phyloP scores from a whole-genome alignment of 2,888 invertebrate species.

The Andrena camellia region DNA sequence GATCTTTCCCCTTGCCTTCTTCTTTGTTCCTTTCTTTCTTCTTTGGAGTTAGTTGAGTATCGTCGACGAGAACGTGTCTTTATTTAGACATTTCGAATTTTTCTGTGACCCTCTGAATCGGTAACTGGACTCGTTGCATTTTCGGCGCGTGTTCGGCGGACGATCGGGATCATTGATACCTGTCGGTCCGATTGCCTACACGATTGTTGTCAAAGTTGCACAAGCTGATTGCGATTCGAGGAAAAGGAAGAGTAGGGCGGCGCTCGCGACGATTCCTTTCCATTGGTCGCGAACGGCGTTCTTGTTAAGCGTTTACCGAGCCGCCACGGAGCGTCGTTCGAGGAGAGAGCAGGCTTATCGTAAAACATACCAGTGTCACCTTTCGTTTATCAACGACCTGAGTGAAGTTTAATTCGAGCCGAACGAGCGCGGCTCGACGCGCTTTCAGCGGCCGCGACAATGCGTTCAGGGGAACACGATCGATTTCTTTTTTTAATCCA shows the following conservation, averaged over 20 bases:
- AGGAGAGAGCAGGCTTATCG: constrained; percentile 70
- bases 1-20: background rate
- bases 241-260: background rate
- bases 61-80: background rate
- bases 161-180: background rate
- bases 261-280: constrained; percentile 23
- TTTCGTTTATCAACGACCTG: constrained; percentile 82
- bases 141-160: background rate
- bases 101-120: background rate
- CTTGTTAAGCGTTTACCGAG: constrained; percentile 29
- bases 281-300: constrained; percentile 8
- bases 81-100: background rate
- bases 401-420: constrained; percentile 78
- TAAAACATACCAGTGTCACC: constrained; percentile 80
- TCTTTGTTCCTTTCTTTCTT: background rate
- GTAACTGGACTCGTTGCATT: background rate
- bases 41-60: background rate
- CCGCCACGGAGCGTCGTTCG: constrained; percentile 34
- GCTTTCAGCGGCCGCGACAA: constrained; percentile 51
- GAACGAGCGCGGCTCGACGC: constrained; percentile 39
- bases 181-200: too few relatives aligned
- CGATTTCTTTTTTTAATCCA: constrained; percentile 1
- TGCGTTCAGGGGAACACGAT: constrained; percentile 30
- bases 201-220: background rate
- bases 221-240: background rate